Base-by-base conservation (phyloP, 2,113 vertebrate species). In the Gobio gobio region DNA sequence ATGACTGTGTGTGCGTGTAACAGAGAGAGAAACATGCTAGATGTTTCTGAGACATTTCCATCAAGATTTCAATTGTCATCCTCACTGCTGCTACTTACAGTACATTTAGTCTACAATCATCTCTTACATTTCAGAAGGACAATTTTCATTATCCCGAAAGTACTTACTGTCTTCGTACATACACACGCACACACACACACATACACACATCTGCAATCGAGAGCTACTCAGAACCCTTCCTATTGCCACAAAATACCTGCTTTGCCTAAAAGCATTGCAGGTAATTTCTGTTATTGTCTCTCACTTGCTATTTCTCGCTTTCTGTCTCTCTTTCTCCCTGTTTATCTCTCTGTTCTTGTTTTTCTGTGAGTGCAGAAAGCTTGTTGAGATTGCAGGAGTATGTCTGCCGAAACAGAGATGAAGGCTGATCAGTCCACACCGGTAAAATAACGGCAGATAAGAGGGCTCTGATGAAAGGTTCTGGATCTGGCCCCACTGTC, bases 251-350 rank as follows among this genome's bases (percentile, higher is more conserved):
- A 49, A 87, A 68, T 58, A n/a, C 24, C 77, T 72, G 47, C 68
- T 66, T 81, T 87, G 66, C 58, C 58, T 84, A 66, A 66, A 87
- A 84, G 82, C 76, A 47, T 68, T 81, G 49, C 74, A 18, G 75
- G 66, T 49, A 54, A 63, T 63, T 56, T 79, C 36, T 64, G 86
- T 59, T 78, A 84, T 83, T 79, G 66, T 24, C 45, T 84, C 63
- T 83, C 36, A n/a, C 66, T 58, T 63, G 47, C 26, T 76, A 58
- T 83, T 20, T 64, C 49, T 26, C 22, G 5, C 72, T 83, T 20
- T 83, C 13, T 80, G 40, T 26, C 36, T 80, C n/a, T 54, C 16
- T 82, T 36, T 82, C 63, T 58, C 49, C 10, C 24, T 63, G n/a
- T 61, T 63, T 45, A 66, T 66, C 61, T 81, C 16, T 76, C 24